Evolutionary conservation across 2,888 invertebrate species (phyloP).

Genomic region (Tuberolachnus salignus): DNA sequence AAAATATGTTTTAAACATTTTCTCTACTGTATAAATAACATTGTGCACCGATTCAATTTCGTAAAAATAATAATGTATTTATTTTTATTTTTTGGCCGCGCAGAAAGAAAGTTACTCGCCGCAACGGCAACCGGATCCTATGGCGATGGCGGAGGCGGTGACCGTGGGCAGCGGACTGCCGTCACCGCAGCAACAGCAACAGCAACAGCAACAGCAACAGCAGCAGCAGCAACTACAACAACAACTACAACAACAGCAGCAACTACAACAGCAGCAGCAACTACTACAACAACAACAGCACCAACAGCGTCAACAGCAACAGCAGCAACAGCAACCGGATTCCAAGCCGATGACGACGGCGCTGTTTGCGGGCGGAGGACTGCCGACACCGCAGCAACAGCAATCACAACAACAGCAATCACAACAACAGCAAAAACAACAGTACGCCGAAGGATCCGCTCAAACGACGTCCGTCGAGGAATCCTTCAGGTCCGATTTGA

Average conservation of each 20-base stretch:
- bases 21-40: too few relatives aligned
- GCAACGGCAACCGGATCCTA: slow-evolving; percentile 1
- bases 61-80: neutral
- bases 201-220: too few relatives aligned
- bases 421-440: neutral
- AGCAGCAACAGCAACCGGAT: slow-evolving; percentile 15
- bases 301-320: neutral
- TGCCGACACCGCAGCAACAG: neutral
- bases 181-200: too few relatives aligned
- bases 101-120: neutral
- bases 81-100: neutral
- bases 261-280: too few relatives aligned
- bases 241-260: slow-evolving; percentile 19
- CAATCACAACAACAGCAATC: neutral
- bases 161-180: too few relatives aligned
- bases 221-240: neutral
- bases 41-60: neutral
- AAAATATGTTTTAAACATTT: too few relatives aligned
- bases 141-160: neutral
- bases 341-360: neutral
- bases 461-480: neutral
- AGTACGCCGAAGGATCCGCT: neutral
- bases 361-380: neutral
- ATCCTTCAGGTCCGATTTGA: slow-evolving; percentile 24
- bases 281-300: too few relatives aligned